Base-by-base conservation (phyloP, 92 coral and sea anemone species). In the Heteractis magnifica region DNA sequence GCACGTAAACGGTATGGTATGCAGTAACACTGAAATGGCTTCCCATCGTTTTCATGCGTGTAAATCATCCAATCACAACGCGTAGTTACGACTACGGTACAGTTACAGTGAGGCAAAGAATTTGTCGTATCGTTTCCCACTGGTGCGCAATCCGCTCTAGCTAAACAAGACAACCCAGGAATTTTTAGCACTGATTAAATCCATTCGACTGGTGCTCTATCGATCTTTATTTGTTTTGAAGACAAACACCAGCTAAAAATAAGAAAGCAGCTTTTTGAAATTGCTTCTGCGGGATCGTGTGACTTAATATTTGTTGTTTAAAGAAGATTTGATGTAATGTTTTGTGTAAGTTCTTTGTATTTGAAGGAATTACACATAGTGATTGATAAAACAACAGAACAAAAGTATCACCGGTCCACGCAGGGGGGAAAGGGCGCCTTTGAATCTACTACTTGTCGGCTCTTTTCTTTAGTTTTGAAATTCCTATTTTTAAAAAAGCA, bases 161-260 rank as follows among this genome's bases (percentile, higher is more conserved):
- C 73, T 68, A 11, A 68, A 68, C 73, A n/a, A 13, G 15, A 26
- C 73, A 26, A 68, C 73, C 14, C 14, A 68, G 73, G 49, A 10
- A 68, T 68, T 68, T 26, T 53, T 8, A 8, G 58, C 58, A 34
- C 44, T 34, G 44, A 34, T 53, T 53, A 8, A 53, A 68, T 5
- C 15, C 73, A 68, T 68, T 6, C 15, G 3, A 20, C 73, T 21
- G 73, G 73, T 20, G 15, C 49, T 68, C 72, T 68, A 68, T 68
- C 49, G 73, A 26, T 68, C 48, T 23, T 20, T 68, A 68, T 68
- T 68, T 68, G 73, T 68, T 68, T 68, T 20, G 23, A 68, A 26
- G 73, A 23, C 23, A 68, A 68, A 68, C 73, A 68, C 73, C 73
- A 14, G 73, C 73, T 68, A 23, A 68, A 68, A 11, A n/a, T 21